Evolutionary conservation across 2,888 invertebrate genomes (phyloP).

Genomic region (Euzophera pinguis): DNA sequence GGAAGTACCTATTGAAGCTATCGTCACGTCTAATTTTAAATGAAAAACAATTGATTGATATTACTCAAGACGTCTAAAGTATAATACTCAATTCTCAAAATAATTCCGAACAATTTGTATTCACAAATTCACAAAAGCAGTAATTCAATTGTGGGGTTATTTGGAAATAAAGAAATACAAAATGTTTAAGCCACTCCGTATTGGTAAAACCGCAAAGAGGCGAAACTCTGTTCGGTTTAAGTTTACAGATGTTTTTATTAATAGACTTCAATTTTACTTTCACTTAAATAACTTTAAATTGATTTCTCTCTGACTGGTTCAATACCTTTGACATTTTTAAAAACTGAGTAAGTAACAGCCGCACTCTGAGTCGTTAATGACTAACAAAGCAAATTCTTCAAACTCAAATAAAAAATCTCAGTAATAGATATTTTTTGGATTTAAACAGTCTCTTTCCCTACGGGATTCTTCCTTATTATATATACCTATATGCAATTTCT

Average conservation of each 20-base stretch:
- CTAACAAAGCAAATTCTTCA: too few species aligned
- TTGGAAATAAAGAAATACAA: conserved; percentile 17
- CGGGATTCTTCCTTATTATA: too few species aligned
- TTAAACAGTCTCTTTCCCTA: too few species aligned
- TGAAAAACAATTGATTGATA: not conserved
- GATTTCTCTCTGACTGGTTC: too few species aligned
- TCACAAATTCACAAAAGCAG: conserved; percentile 3
- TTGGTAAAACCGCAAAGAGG: conserved; percentile 27
- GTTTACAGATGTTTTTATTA: not conserved
- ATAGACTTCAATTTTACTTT: not conserved
- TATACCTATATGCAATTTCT: too few species aligned
- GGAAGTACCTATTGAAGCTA: too few species aligned
- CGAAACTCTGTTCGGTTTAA: not conserved
- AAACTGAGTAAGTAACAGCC: too few species aligned
- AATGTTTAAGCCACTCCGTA: conserved; percentile 29
- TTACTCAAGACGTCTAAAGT: not conserved
- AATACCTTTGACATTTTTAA: too few species aligned
- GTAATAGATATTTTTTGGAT: too few species aligned
- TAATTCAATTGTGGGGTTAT: conserved; percentile 8
- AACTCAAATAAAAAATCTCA: too few species aligned
- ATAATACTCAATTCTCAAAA: not conserved
- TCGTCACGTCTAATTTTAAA: not conserved
- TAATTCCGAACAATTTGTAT: not conserved
- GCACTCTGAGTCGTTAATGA: too few species aligned
- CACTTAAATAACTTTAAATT: too few species aligned